Percentiles rank a stretch among this genome's conserved stretches.
phyloP scores from a whole-genome alignment of 2,888 invertebrate species.

The Lumbricus terrestris region DNA sequence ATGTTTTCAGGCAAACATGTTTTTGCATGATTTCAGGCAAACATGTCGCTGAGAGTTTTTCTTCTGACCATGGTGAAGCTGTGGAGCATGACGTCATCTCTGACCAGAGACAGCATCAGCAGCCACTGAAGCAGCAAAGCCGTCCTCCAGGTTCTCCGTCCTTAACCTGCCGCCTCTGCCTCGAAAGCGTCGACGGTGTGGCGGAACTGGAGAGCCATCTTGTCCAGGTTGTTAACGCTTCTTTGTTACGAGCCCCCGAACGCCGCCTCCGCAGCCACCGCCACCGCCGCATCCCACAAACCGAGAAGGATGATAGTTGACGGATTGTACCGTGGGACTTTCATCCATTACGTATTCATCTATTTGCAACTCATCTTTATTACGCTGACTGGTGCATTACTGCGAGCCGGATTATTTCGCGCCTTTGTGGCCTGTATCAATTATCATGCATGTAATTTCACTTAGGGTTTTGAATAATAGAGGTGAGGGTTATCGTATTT shows the following conservation, averaged over 20 bases:
- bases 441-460: constrained; percentile 9
- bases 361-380: constrained; percentile 11
- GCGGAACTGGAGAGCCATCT: constrained; percentile 12
- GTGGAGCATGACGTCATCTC: neutral
- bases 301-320: neutral
- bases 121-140: neutral
- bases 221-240: neutral
- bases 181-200: neutral
- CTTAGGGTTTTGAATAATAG: constrained; percentile 13
- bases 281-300: neutral
- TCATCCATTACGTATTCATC: constrained; percentile 11
- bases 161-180: constrained; percentile 9
- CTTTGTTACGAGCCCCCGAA: neutral
- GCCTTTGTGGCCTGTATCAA: constrained; percentile 11
- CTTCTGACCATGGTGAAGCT: neutral
- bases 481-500: constrained; percentile 8
- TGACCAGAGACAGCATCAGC: neutral
- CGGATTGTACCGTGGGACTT: constrained; percentile 3
- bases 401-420: constrained; percentile 1
- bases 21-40: neutral
- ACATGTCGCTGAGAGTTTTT: neutral
- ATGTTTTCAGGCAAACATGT: neutral
- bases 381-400: neutral
- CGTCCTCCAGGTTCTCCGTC: neutral
- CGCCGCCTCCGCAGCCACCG: neutral